Evolutionary conservation across 2,888 invertebrate genomes (phyloP).

Genomic region (Eupithecia vulgata): DNA sequence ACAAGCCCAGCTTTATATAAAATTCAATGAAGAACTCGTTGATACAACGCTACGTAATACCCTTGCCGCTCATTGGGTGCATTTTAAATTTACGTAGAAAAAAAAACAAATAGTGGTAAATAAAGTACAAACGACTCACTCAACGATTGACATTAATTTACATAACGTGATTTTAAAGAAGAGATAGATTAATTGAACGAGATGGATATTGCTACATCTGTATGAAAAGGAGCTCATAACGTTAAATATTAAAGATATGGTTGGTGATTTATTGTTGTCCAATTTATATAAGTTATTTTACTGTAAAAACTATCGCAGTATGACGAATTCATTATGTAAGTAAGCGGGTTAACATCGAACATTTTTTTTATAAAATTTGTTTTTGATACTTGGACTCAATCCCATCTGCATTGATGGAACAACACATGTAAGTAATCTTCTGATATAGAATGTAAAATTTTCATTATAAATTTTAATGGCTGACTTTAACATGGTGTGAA

Average conservation of each 20-base stretch:
- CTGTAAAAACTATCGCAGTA: too few species aligned
- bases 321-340: too few species aligned
- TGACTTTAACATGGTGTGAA: background rate
- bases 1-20: background rate
- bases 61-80: background rate
- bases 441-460: background rate
- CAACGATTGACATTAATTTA: background rate
- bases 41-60: background rate
- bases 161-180: background rate
- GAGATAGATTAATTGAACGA: background rate
- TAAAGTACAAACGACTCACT: background rate
- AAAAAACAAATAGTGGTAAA: background rate
- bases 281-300: background rate
- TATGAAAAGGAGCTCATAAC: background rate
- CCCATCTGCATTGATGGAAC: background rate
- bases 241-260: background rate
- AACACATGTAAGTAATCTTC: background rate
- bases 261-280: background rate
- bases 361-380: too few species aligned
- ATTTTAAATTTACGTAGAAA: background rate
- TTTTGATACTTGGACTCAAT: background rate
- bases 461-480: background rate
- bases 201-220: background rate
- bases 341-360: too few species aligned
- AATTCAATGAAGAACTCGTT: background rate